Base-by-base conservation (phyloP, 2,113 vertebrate species). In the Jacana jacana region DNA sequence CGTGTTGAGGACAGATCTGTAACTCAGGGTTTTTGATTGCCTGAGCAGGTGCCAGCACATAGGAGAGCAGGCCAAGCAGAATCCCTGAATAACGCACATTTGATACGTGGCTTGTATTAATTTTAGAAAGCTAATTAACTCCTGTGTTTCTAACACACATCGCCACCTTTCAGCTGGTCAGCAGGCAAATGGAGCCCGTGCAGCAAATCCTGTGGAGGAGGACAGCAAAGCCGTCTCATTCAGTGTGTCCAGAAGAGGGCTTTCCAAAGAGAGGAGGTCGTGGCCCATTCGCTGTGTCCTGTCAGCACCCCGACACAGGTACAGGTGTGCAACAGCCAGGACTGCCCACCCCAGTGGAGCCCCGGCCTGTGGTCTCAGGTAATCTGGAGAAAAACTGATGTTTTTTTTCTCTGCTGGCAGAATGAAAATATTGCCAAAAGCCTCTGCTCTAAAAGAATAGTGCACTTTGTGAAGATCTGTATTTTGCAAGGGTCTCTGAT, bases 361-460 rank as follows among this genome's bases (percentile, higher is more conserved):
- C 96, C 95, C 0, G 98, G 98, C 13, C 97, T 98, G 1, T 99
- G 99, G 99, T 98, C 99, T 61, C 99, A 99, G 99, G 99, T 99
- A 98, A 97, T 14, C 0, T 54, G 57, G 48, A 89, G 46, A 65
- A 73, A 75, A 33, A 35, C 7, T 12, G 51, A 6, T 0, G 1
- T 31, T 72, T 83, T 33, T 81, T 33, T 31, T 28, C 6, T 55
- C 31, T 87, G 18, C n/a, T 79, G 75, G 10, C 13, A 20, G 33
- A 40, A 71, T 14, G 77, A n/a, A 87, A 94, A 63, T 8, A 52
- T 16, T 49, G 57, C 31, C 42, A 52, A 60, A 85, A 68, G 10
- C 11, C 11, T 84, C 33, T 30, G 19, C 15, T 65, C 4, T 7
- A 2, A 40, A 42, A 42, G 35, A 55, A 35, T 0, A 33, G 16